Evolutionary conservation across 2,797 vertebrate genomes (phyloP).

Genomic region (Cynodonichthys magdalenae): DNA sequence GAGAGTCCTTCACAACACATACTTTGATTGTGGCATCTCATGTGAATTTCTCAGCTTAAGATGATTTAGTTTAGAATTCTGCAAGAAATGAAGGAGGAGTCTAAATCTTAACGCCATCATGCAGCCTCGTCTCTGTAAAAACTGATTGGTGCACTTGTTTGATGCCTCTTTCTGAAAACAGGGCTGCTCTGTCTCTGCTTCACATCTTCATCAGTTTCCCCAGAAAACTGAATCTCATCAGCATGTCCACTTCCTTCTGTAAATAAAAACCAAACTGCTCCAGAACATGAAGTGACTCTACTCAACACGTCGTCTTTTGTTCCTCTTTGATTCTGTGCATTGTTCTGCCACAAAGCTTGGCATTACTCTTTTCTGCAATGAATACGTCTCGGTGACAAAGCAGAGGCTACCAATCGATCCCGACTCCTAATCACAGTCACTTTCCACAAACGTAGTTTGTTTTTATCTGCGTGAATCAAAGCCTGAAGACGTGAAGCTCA

Average conservation of each 20-base stretch:
- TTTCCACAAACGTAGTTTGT: slow-evolving; percentile 33
- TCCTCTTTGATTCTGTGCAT: slow-evolving; percentile 32
- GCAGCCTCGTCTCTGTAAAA: slow-evolving; percentile 70
- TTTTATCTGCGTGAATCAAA: slow-evolving; percentile 60
- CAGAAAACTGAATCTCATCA: neutral
- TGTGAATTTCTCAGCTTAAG: too few relatives aligned
- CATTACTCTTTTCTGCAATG: slow-evolving; percentile 34
- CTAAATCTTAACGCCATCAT: slow-evolving; percentile 78
- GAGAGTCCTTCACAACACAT: too few relatives aligned
- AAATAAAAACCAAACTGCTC: slow-evolving; percentile 38
- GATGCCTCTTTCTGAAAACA: slow-evolving; percentile 58
- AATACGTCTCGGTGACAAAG: slow-evolving; percentile 50
- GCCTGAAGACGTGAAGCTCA: slow-evolving; percentile 32
- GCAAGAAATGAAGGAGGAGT: slow-evolving; percentile 48
- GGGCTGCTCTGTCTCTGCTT: neutral
- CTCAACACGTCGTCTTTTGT: slow-evolving; percentile 20
- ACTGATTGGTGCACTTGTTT: slow-evolving; percentile 76
- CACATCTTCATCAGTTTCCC: neutral
- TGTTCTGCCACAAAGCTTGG: slow-evolving; percentile 38
- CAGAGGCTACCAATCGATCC: slow-evolving; percentile 43
- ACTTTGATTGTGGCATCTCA: too few relatives aligned
- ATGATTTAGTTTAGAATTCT: too few relatives aligned
- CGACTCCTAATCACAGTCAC: slow-evolving; percentile 38
- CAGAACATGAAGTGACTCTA: slow-evolving; percentile 21
- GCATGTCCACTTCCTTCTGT: slow-evolving; percentile 2